Base-by-base conservation (phyloP, 35 echinoderm and acorn worm species). In the Apostichopus californicus region DNA sequence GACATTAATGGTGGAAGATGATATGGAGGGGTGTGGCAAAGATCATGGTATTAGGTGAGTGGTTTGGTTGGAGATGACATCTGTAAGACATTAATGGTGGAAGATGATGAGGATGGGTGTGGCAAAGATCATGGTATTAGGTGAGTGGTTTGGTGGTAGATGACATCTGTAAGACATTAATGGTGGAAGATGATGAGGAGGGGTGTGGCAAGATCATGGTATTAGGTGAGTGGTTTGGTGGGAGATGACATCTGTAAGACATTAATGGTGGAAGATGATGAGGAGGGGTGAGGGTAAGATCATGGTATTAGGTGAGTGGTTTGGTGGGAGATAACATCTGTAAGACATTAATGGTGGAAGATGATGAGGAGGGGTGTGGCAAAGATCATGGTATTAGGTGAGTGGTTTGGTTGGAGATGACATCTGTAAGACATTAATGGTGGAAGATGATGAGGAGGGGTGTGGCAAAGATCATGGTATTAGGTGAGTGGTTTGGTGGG, bases 311-410 rank as follows among this genome's bases (percentile, higher is more conserved):
- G 28, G 28, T 34, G 28, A 34, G 28, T 34, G 28, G 28, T 34
- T 34, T 34, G 28, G 28, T 34, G 28, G 28, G 28, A 34, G 28
- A 34, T 34, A 1, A 34, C 28, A 34, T 34, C 28, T 34, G 28
- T 34, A 34, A 34, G 28, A 34, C 28, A 34, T 34, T 34, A 34
- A 34, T 34, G 28, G 28, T 34, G 28, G 28, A 34, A 34, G 28
- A 34, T 34, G 28, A 34, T n/a, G n/a, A n/a, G n/a, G n/a, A n/a
- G n/a, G n/a, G n/a, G n/a, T n/a, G n/a, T n/a, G n/a, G n/a, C n/a
- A n/a, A n/a, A 75, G 95, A 98, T 57, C 97, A 96, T 93, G 97
- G 95, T 8, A 96, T 94, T 72, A 94, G 86, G 97, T 98, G 14
- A 75, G 71, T 75, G 34, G 34, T 46, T 46, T 46, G 34, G 34